Evolutionary conservation across 1,140 invertebrate genomes (phyloP).

Genomic region (Papilio dardanus): DNA sequence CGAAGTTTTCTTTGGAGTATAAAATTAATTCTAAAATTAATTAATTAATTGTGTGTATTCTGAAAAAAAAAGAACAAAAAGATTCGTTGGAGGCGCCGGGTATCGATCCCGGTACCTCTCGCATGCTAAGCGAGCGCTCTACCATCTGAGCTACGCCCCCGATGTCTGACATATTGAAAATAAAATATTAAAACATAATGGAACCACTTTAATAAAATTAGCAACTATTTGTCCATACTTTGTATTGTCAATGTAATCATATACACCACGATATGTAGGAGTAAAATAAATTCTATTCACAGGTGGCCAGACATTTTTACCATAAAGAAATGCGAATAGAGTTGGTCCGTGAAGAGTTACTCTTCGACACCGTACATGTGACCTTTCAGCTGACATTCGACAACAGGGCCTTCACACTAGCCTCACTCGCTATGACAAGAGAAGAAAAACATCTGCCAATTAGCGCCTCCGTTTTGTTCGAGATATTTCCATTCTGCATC

Average conservation of each 20-base stretch:
- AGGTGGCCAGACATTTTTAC: conserved; percentile 95
- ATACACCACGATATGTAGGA: not conserved
- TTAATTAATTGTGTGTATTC: too few relatives aligned
- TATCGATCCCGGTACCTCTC: conserved; percentile 93
- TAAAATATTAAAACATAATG: too few relatives aligned
- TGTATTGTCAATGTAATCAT: too few relatives aligned
- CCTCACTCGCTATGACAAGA: conserved; percentile 90
- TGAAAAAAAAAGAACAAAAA: too few relatives aligned
- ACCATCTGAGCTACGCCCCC: conserved; percentile 78
- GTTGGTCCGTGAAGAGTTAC: conserved; percentile 91
- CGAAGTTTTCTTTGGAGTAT: too few relatives aligned
- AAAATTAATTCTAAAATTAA: too few relatives aligned
- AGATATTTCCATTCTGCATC: conserved; percentile 99
- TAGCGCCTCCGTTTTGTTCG: conserved; percentile 94
- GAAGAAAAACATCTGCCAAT: conserved; percentile 94
- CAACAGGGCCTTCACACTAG: conserved; percentile 93
- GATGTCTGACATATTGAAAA: too few relatives aligned
- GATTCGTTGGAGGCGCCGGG: conserved; percentile 67
- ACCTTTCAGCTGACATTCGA: conserved; percentile 97
- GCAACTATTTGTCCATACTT: too few relatives aligned
- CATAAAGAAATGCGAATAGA: conserved; percentile 96
- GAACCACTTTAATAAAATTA: too few relatives aligned
- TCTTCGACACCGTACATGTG: conserved; percentile 95
- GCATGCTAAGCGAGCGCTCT: conserved; percentile 94
- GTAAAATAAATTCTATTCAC: conserved; percentile 46